Evolutionary conservation across 2,888 invertebrate genomes (phyloP).

Genomic region (Coelopa pilipes): DNA sequence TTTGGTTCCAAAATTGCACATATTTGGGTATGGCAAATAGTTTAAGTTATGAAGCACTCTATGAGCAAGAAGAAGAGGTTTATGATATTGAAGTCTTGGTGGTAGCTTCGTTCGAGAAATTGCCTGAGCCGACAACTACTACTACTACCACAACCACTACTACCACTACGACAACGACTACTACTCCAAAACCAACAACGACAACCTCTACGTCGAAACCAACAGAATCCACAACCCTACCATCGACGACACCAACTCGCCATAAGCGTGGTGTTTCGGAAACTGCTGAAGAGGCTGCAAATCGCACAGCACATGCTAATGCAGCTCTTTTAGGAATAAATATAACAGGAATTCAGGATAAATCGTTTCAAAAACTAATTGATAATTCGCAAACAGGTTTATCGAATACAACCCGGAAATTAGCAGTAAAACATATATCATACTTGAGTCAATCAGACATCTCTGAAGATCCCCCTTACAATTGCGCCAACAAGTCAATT

Average conservation of each 20-base stretch:
- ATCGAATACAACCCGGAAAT: constrained; percentile 13
- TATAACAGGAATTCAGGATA: constrained; percentile 46
- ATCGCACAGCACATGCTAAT: constrained; percentile 51
- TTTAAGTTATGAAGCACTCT: constrained; percentile 73
- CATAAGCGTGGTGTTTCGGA: constrained; percentile 50
- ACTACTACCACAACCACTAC: constrained; percentile 68
- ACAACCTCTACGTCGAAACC: constrained; percentile 61
- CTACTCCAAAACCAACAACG: constrained; percentile 66
- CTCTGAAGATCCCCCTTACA: constrained; percentile 45
- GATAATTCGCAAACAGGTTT: background rate
- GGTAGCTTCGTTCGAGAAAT: constrained; percentile 75
- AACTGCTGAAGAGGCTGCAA: constrained; percentile 35
- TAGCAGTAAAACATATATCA: constrained; percentile 43
- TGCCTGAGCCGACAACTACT: constrained; percentile 65
- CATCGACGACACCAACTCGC: constrained; percentile 29
- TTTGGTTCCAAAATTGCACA: constrained; percentile 84
- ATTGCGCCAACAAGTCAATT: constrained; percentile 72
- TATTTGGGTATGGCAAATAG: constrained; percentile 75
- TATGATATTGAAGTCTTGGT: constrained; percentile 78
- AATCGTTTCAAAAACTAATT: too few relatives aligned
- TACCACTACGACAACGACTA: constrained; percentile 69
- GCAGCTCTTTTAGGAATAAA: constrained; percentile 58
- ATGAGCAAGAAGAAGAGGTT: constrained; percentile 71
- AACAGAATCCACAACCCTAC: constrained; percentile 45
- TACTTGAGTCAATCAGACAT: constrained; percentile 21